Evolutionary conservation across 2,113 vertebrate genomes (phyloP).

Genomic region (Conger conger): DNA sequence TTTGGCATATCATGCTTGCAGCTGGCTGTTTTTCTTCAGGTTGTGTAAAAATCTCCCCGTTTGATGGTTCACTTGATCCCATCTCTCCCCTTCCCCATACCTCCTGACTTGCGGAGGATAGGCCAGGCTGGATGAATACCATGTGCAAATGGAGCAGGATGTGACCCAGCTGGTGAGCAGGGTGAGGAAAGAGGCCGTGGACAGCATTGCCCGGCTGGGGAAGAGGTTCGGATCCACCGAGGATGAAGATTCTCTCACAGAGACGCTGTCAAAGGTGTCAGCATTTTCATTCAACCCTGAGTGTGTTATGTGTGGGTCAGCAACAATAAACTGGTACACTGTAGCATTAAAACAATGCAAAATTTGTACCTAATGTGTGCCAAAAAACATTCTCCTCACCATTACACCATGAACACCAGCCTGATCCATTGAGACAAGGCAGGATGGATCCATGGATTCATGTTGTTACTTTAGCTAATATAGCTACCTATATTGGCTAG

Average conservation of each 20-base stretch:
- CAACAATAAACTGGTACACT: no score
- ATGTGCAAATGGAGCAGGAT: constrained; percentile 57
- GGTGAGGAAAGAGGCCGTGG: constrained; percentile 58
- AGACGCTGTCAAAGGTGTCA: constrained; percentile 59
- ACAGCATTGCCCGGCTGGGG: constrained; percentile 64
- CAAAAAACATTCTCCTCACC: no score
- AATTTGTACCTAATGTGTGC: no score
- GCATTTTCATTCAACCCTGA: no score
- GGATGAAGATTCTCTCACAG: constrained; percentile 46
- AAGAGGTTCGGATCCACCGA: constrained; percentile 62
- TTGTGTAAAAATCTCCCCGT: neutral
- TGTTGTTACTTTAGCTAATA: no score
- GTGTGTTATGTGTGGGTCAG: no score
- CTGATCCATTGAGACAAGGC: no score
- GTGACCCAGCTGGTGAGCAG: constrained; percentile 65
- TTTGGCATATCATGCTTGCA: neutral
- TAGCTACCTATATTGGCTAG: no score
- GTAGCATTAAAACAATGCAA: no score
- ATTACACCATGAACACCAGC: no score
- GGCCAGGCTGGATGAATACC: constrained; percentile 65
- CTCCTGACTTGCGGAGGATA: constrained; percentile 41
- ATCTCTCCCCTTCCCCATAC: neutral
- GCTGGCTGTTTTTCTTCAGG: neutral
- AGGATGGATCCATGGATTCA: no score
- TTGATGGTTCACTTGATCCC: neutral